phyloP scores from a whole-genome alignment of 1,140 invertebrate genomes.

The Spodoptera frugiperda region DNA sequence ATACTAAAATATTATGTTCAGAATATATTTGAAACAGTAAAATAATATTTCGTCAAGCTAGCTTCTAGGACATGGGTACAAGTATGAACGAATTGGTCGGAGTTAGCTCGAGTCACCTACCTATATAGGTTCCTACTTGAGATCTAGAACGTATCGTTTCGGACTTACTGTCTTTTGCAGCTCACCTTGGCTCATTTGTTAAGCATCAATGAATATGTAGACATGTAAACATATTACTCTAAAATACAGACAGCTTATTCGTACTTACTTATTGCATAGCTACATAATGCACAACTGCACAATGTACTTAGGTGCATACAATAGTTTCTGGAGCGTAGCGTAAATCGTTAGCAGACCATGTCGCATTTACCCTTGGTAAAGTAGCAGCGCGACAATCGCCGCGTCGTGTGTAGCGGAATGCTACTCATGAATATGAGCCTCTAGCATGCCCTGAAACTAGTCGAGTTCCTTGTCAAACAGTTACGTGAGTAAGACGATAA shows the following conservation, averaged over 20 bases:
- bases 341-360: too few relatives aligned
- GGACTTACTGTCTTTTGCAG: not conserved
- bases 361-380: too few relatives aligned
- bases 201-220: constrained; percentile 5
- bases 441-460: too few relatives aligned
- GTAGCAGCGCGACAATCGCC: too few relatives aligned
- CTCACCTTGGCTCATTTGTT: constrained; percentile 24
- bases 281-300: too few relatives aligned
- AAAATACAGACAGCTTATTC: not conserved
- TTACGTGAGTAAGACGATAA: too few relatives aligned
- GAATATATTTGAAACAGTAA: not conserved
- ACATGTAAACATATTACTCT: too few relatives aligned
- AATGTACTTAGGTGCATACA: not conserved
- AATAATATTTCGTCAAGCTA: not conserved
- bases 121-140: not conserved
- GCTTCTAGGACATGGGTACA: not conserved
- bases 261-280: not conserved
- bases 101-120: not conserved
- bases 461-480: too few relatives aligned
- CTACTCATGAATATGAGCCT: too few relatives aligned
- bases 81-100: not conserved
- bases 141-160: not conserved
- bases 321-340: too few relatives aligned
- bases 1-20: not conserved
- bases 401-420: too few relatives aligned